Evolutionary conservation across 2,888 invertebrate species (phyloP), one percentile per base, ranked within the genome.

Genomic region (Hipparchia semele): DNA sequence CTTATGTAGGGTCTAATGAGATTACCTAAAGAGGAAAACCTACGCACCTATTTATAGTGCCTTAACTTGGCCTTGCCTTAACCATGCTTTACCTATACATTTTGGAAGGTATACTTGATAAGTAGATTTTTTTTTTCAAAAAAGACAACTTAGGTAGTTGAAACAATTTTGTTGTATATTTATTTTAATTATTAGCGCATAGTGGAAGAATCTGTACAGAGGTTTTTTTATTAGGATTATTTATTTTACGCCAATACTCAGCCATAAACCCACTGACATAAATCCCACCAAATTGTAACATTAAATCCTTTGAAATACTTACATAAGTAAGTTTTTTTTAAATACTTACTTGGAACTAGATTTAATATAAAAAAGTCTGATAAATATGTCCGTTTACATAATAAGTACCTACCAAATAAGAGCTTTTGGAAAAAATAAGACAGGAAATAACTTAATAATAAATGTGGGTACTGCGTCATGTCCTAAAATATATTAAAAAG

Each of bases 201-300:
- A 62, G 9, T 62, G n/a, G 62, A 62, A 23, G 23, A 62, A 13
- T 62, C 62, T 62, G 62, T 62, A 62, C 62, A 46, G 51, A 62
- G 46, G n/a, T 64, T 51, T 45, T 53, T 68, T 23, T 23, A 23
- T 23, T 33, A 58, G 56, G 33, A 68, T 59, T 58, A 58, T 58
- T 56, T 58, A 58, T 54, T 5, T 5, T 59, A 64, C 51, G 62
- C 62, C 59, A 62, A 62, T 62, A 13, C 62, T 62, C 59, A 64
- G 23, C 46, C 60, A 70, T 69, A 64, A 54, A 46, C 49, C 54
- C 46, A 69, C 53, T 39, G 59, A 68, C 61, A 53, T 13, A 71
- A 72, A 62, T 62, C 62, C 62, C 62, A 62, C 62, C 62, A 39
- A 60, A 39, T 60, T 60, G 9, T 33, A 10, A 60, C 39, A 60